Evolutionary conservation across 2,888 invertebrate species (phyloP).

Genomic region (Stenodema calcarata): DNA sequence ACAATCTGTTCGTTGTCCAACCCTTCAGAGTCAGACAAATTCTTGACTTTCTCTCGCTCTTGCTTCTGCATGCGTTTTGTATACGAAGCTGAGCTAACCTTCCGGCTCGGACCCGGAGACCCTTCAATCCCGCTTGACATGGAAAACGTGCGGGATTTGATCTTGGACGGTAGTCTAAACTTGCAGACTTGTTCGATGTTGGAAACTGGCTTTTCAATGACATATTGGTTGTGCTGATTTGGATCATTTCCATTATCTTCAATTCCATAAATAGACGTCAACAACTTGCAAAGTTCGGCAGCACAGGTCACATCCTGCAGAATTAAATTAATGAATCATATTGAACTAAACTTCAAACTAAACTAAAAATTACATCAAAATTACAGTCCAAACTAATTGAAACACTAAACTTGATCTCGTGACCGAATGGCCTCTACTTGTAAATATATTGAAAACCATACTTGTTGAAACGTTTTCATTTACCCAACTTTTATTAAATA

Average conservation of each 20-base stretch:
- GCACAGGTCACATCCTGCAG: constrained; percentile 48
- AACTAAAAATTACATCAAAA: too few species aligned
- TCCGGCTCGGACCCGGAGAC: constrained; percentile 50
- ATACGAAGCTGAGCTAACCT: constrained; percentile 50
- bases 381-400: too few species aligned
- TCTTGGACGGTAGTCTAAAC: constrained; percentile 33
- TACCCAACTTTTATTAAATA: too few species aligned
- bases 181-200: constrained; percentile 51
- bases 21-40: constrained; percentile 63
- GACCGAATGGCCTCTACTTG: too few species aligned
- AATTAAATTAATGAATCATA: too few species aligned
- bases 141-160: constrained; percentile 50
- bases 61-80: constrained; percentile 51
- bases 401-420: too few species aligned
- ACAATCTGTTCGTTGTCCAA: constrained; percentile 63
- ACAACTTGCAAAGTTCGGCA: constrained; percentile 34
- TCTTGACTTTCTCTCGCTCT: constrained; percentile 57
- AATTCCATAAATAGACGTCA: constrained; percentile 47
- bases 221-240: constrained; percentile 48
- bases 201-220: constrained; percentile 44
- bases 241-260: constrained; percentile 41
- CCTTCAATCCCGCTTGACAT: constrained; percentile 53
- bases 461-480: too few species aligned
- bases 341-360: too few species aligned
- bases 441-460: too few species aligned